phyloP scores from a whole-genome alignment of 2,888 invertebrate species.

The Diachrysia chrysitis region DNA sequence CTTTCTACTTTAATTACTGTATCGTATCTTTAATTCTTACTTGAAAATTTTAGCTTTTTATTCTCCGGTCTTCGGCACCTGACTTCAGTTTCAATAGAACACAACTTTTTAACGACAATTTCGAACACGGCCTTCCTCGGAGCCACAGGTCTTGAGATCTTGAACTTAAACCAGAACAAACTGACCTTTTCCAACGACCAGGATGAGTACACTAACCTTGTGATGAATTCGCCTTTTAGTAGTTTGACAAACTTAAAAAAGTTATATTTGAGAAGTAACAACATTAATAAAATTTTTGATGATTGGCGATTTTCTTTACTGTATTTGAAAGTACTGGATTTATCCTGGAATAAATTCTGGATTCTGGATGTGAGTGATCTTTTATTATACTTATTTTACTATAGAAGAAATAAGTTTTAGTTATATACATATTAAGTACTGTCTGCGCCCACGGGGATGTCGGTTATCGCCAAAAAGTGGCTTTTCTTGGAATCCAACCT shows the following conservation, averaged over 20 bases:
- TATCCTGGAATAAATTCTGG: constrained; percentile 31
- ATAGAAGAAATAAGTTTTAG: too few relatives aligned
- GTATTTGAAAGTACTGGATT: constrained; percentile 20
- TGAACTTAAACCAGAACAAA: constrained; percentile 59
- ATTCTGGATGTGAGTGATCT: constrained; percentile 30
- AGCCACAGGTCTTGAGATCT: constrained; percentile 4
- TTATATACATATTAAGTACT: too few relatives aligned
- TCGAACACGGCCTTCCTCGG: constrained; percentile 36
- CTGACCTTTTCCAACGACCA: constrained; percentile 29
- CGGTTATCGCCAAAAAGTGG: too few relatives aligned
- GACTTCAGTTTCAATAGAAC: constrained; percentile 44
- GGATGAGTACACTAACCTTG: neutral
- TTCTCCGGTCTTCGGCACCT: constrained; percentile 50
- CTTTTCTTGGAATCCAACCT: too few relatives aligned
- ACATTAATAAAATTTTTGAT: constrained; percentile 26
- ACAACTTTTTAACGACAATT: constrained; percentile 54
- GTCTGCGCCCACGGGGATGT: too few relatives aligned
- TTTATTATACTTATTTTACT: too few relatives aligned
- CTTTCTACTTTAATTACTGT: too few relatives aligned
- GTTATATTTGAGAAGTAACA: constrained; percentile 35
- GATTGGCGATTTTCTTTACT: constrained; percentile 34
- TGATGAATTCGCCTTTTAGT: constrained; percentile 21
- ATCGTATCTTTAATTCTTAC: too few relatives aligned
- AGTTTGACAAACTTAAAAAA: constrained; percentile 12
- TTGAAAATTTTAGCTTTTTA: constrained; percentile 43